Percentiles rank a stretch among this genome's conserved stretches.
Conservation (phyloP, 2,113 vertebrate genomes). For the Scomber japonicus region DNA sequence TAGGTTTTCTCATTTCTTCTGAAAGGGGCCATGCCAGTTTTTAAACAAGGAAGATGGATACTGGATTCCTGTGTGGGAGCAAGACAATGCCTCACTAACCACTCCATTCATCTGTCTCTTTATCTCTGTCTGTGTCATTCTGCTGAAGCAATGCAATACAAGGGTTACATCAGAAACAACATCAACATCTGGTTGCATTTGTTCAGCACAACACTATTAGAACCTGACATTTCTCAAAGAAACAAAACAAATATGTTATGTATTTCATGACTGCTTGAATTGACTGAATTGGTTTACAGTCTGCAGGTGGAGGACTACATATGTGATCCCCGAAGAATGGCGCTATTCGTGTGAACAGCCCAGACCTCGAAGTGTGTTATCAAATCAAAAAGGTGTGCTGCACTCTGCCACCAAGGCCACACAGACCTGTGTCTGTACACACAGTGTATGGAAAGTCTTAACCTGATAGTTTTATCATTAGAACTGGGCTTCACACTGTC, state of each 20-base stretch:
- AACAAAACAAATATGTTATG: neutral
- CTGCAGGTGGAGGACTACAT: neutral
- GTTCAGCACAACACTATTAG: neutral
- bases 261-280: neutral
- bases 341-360: conserved; percentile 63
- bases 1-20: neutral
- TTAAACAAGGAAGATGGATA: conserved; percentile 1
- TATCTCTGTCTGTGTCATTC: conserved; percentile 22
- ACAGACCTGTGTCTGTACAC: conserved; percentile 3
- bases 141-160: conserved; percentile 59
- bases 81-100: conserved; percentile 53
- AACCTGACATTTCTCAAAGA: neutral
- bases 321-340: neutral
- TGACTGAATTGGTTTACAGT: neutral
- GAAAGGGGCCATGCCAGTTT: neutral
- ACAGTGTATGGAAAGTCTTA: neutral
- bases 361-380: conserved; percentile 65
- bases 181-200: conserved; percentile 23
- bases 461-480: neutral
- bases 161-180: conserved; percentile 71
- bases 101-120: conserved; percentile 37
- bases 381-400: conserved; percentile 25
- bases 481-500: neutral
- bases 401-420: conserved; percentile 39
- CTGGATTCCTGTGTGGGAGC: neutral